Evolutionary conservation across 2,888 invertebrate species (phyloP), one percentile per base, ranked within the genome.

Genomic region (Drosophila mimica): DNA sequence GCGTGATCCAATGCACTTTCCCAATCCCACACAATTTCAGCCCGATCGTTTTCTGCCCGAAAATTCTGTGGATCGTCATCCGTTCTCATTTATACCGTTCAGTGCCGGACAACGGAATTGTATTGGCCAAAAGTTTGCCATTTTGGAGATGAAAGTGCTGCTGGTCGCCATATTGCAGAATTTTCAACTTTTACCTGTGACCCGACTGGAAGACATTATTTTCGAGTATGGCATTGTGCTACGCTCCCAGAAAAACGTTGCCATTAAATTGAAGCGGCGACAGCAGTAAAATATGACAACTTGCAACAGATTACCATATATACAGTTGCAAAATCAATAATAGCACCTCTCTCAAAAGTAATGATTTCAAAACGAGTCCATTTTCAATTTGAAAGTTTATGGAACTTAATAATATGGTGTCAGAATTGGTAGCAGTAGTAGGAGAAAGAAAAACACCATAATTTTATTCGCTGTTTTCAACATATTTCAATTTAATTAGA

Each of bases 31-130:
- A 96, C 0, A 92, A 94, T 46, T 96, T 95, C 83, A 94, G 82
- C 94, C 94, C 0, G 88, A 82, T 94, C 93, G 96, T 75, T 97
- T 97, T 92, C 89, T 95, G 46, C 94, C 95, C 0, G 95, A 96
- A 83, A 94, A 94, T 79, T 91, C 93, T 15, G 69, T 84, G 2
- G 91, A 92, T 31, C 93, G 95, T 36, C 95, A 96, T 92, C 95
- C 95, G 0, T 96, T 94, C 76, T 94, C 95, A 0, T 96, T 94
- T 85, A 94, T 96, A 64, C 96, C 96, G 0, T 96, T 96, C 74
- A 96, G 96, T 86, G 96, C 95, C 0, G 96, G 96, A 4, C 94
- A 95, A 0, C 94, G 96, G 33, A 96, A 96, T 91, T 96, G 96
- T 81, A 95, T 96, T 76, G 96, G 96, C n/a, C 95, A 96, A 91